Base-by-base conservation (phyloP, 2,888 invertebrate genomes). In the Tineola bisselliella region DNA sequence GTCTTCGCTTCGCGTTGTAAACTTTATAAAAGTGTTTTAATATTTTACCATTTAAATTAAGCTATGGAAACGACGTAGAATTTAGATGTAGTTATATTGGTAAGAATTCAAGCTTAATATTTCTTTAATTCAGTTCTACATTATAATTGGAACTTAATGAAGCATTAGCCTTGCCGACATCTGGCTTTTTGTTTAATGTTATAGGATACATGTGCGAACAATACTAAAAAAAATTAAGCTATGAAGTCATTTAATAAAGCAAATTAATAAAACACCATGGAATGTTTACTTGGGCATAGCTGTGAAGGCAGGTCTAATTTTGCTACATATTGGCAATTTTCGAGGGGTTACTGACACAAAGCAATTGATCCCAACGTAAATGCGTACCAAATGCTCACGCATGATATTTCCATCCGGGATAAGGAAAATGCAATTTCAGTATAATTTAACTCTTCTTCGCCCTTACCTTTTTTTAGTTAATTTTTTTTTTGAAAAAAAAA, bases 1-100 rank as follows among this genome's bases (percentile, higher is more conserved):
- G 86, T 84, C 86, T 84, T 86, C 83, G 83, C 81, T 84, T 77
- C 76, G 79, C 79, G 84, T 83, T 77, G 75, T 81, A 77, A 74
- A 77, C 73, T 69, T 78, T 72, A 69, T 74, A 76, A 52, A 54
- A 79, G 78, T 48, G 48, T 78, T 80, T 8, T 48, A 48, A 5
- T 13, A 15, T 8, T 17, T 13, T 48, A 48, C 13, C 3, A 6
- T 38, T 48, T 48, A 15, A n/a, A 48, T n/a, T n/a, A 48, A 48
- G 17, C 15, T 13, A 48, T 48, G 17, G n/a, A 48, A 48, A 48
- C 48, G 10, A 48, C 48, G 48, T 48, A 48, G 48, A 5, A 15
- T 17, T 38, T 48, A 1, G 48, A 15, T 8, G 48, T 48, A 10
- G 8, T 13, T 17, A 17, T 48, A 48, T 48, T 48, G 48, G 48